Base-by-base conservation (phyloP, 2,888 invertebrate species). In the Papilio gigon region DNA sequence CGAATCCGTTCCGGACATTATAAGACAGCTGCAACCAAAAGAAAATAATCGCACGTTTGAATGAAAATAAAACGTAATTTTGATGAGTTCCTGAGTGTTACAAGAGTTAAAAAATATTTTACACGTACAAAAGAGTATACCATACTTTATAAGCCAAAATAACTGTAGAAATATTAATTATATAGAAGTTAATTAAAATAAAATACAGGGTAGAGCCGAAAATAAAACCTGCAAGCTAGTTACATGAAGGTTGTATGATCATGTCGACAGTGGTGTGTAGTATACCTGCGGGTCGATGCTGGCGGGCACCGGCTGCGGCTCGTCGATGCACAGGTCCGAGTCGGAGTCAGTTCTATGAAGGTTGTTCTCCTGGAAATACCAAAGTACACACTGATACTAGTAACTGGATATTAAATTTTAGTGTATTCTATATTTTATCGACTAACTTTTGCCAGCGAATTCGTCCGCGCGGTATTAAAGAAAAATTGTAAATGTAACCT, bases 321-420 rank as follows among this genome's bases (percentile, higher is more conserved):
- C 97, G 80, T 96, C 96, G 77, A 97, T 94, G 87, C 97, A 97
- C 73, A 97, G 93, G 87, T 98, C 97, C n/a, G 97, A 97, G 89
- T 98, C 97, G 4, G 97, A 97, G 87, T 97, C 97, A 59, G 94
- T 93, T 80, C 95, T 93, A 77, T 94, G 93, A 71, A 94, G 92
- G 74, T 92, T 90, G 77, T 93, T 94, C 80, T 95, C 95, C 96
- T 96, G 83, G 69, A 80, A 77, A 68, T 8, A 47, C 58, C 1
- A 40, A 5, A 40, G n/a, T 17, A 40, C n/a, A n/a, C 9, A 8
- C 8, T 35, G n/a, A 35, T 44, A 44, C 20, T 20, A 44, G 2
- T 44, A 20, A 20, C 2, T 4, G 2, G 11, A 44, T 44, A 20
- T 20, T 44, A 44, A 44, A 20, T 44, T n/a, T n/a, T n/a, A n/a